phyloP scores from a whole-genome alignment of 2,888 invertebrate genomes.

The Pammene aurita region DNA sequence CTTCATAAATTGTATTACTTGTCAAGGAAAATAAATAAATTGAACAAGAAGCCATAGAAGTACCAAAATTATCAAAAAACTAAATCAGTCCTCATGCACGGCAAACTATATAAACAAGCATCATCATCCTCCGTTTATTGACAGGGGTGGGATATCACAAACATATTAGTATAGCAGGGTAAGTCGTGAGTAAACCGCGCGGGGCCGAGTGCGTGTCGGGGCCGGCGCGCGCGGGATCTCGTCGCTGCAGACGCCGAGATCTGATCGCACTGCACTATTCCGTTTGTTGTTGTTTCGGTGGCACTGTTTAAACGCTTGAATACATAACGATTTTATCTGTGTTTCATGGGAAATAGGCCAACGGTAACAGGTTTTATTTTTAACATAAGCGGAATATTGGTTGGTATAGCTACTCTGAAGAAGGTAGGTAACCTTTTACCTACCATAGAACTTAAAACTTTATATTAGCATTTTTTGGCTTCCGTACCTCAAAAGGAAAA shows the following conservation, averaged over 20 bases:
- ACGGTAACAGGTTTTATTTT: not conserved
- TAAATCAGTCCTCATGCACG: not conserved
- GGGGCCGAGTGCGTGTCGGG: conserved; percentile 56
- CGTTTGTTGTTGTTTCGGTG: conserved; percentile 21
- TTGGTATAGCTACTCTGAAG: not conserved
- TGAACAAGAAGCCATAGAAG: not conserved
- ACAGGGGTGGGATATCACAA: conserved; percentile 43
- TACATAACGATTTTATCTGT: conserved; percentile 16
- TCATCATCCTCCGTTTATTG: conserved; percentile 15
- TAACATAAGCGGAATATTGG: not conserved
- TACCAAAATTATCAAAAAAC: not conserved
- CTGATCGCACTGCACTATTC: conserved; percentile 5
- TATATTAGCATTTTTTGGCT: too few relatives aligned
- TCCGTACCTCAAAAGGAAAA: too few relatives aligned
- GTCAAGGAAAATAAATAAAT: too few relatives aligned
- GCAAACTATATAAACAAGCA: conserved; percentile 6
- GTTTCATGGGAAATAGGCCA: conserved; percentile 10
- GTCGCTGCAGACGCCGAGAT: conserved; percentile 55
- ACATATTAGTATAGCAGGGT: conserved; percentile 30
- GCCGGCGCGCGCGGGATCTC: conserved; percentile 68
- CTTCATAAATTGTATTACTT: too few relatives aligned
- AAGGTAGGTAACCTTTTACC: not conserved
- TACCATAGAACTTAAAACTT: too few relatives aligned
- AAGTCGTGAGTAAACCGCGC: conserved; percentile 49
- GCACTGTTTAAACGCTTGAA: conserved; percentile 19